Conservation (phyloP, 2,888 invertebrate genomes). For the Tillus elongatus region DNA sequence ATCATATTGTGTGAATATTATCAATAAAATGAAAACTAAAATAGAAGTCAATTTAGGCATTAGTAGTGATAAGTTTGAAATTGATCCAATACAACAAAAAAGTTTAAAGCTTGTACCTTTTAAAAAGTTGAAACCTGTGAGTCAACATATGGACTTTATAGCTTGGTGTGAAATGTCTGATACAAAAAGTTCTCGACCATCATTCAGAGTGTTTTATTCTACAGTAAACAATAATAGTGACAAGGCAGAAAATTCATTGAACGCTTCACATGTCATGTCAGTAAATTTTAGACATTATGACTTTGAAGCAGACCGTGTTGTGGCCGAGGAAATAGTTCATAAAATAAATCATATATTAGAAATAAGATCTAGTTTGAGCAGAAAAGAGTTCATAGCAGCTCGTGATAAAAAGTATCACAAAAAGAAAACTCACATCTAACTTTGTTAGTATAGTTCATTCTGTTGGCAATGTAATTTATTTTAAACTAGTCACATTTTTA, state of each 20-base stretch:
- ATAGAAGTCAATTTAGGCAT: constrained; percentile 79
- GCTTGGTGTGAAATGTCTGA: constrained; percentile 80
- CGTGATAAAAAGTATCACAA: constrained; percentile 61
- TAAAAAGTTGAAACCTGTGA: constrained; percentile 63
- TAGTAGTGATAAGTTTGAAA: constrained; percentile 84
- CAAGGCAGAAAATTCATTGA: constrained; percentile 26
- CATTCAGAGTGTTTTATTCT: constrained; percentile 65
- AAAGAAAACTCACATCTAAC: no score
- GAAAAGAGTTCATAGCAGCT: constrained; percentile 72
- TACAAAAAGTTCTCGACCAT: constrained; percentile 60
- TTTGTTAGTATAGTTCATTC: no score
- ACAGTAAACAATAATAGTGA: constrained; percentile 25
- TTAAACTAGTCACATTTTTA: no score
- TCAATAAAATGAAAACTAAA: constrained; percentile 72
- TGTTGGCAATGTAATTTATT: no score
- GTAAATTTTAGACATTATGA: constrained; percentile 75
- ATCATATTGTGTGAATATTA: constrained; percentile 66
- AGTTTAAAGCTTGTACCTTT: constrained; percentile 44
- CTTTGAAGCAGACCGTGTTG: constrained; percentile 71
- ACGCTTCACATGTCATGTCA: constrained; percentile 40
- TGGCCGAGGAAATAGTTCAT: constrained; percentile 73
- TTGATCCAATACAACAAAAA: constrained; percentile 68
- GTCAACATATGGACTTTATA: constrained; percentile 77
- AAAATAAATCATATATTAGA: constrained; percentile 83
- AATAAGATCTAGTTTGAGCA: constrained; percentile 65